Conservation (phyloP, 1,140 invertebrate genomes). For the Pseudachorutes palmiensis region DNA sequence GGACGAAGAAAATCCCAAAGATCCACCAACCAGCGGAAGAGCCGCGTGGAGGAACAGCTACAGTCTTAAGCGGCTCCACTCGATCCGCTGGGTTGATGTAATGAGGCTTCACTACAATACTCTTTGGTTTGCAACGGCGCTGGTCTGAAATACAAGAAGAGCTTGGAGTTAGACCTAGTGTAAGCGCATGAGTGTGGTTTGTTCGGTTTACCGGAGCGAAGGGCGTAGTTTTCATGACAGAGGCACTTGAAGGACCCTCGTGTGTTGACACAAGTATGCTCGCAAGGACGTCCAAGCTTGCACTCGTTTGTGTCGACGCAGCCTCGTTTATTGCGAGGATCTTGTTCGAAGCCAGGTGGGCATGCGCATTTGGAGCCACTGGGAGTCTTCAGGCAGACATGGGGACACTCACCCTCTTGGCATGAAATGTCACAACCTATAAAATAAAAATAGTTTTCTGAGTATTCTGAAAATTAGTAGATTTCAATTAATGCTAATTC, state of each 20-base stretch:
- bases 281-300: neutral
- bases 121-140: neutral
- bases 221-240: neutral
- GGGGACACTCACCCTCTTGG: slow-evolving; percentile 15
- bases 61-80: neutral
- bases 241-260: neutral
- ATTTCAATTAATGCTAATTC: neutral
- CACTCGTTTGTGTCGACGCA: slow-evolving; percentile 58
- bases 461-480: neutral
- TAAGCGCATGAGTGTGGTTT: neutral
- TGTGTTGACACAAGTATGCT: neutral
- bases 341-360: slow-evolving; percentile 40
- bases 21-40: slow-evolving; percentile 5
- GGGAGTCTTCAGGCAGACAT: slow-evolving; percentile 18
- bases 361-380: slow-evolving; percentile 45
- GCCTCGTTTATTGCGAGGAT: slow-evolving; percentile 54
- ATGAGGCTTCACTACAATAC: neutral
- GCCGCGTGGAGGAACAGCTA: neutral
- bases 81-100: neutral
- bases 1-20: neutral
- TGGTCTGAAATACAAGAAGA: neutral
- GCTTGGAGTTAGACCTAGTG: neutral
- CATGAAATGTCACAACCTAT: slow-evolving; percentile 14
- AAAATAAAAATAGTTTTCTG: neutral
- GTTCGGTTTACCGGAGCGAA: neutral